These are phyloP conservation scores for Apocrypta bakeri DNA, from an alignment of 1,140 invertebrate species.

Conservation along the genomic window DNA sequence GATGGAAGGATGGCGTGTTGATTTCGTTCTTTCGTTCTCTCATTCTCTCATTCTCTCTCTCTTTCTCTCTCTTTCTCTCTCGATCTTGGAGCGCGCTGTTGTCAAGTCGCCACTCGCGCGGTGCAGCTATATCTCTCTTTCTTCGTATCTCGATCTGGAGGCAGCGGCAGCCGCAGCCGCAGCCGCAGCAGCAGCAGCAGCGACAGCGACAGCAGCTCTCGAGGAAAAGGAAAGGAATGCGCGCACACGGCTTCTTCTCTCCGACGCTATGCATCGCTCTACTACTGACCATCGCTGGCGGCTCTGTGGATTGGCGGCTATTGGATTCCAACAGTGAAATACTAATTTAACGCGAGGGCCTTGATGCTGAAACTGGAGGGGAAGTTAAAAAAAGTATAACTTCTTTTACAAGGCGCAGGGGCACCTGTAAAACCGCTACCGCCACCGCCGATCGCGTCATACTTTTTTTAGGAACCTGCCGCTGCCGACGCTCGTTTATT, in stretches of 20 bases:
- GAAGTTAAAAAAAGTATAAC: neutral
- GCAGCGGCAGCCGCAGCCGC: too few species aligned
- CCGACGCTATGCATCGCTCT: neutral
- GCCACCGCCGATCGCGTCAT: too few species aligned
- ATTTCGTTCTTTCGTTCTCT: neutral
- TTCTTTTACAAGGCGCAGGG: too few species aligned
- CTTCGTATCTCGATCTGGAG: neutral
- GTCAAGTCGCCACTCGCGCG: conserved; percentile 3
- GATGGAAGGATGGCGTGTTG: neutral
- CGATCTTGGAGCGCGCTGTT: neutral
- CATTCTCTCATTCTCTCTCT: neutral
- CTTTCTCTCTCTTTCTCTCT: neutral
- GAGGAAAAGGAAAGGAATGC: conserved; percentile 36
- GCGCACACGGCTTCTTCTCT: conserved; percentile 5
- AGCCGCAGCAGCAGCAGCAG: too few species aligned
- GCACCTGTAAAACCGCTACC: too few species aligned
- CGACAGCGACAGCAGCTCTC: neutral
- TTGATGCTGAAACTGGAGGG: neutral
- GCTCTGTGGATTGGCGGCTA: neutral
- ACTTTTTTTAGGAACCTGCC: too few species aligned
- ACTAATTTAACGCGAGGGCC: neutral
- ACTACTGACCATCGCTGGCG: neutral
- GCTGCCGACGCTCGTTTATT: too few species aligned
- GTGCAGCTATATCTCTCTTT: conserved; percentile 3
- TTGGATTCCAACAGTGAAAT: conserved; percentile 5